phyloP scores from a whole-genome alignment of 1,140 invertebrate species.

The Tribolium castaneum region DNA sequence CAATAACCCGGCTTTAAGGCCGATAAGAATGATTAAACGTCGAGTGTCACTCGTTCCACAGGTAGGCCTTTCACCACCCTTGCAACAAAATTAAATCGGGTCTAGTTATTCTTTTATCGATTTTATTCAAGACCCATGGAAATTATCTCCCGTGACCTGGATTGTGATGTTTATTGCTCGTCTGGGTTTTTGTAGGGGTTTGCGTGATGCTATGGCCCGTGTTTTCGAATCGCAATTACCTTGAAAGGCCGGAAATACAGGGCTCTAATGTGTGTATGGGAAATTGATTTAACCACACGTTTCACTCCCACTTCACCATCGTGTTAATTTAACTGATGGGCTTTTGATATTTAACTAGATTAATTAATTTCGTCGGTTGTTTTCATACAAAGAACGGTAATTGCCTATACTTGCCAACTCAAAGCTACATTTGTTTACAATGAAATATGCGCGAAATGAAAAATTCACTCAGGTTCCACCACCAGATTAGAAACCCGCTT shows the following conservation, averaged over 20 bases:
- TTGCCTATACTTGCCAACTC: conserved; percentile 14
- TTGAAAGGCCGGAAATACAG: conserved; percentile 29
- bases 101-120: background rate
- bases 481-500: no score
- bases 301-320: conserved; percentile 15
- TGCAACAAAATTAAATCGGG: background rate
- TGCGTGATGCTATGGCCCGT: background rate
- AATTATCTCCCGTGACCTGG: conserved; percentile 7
- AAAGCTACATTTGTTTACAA: conserved; percentile 13
- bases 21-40: conserved; percentile 33
- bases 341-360: conserved; percentile 35
- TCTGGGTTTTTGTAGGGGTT: conserved; percentile 9
- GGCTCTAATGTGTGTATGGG: conserved; percentile 27
- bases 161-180: conserved; percentile 18
- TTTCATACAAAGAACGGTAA: conserved; percentile 5
- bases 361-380: conserved; percentile 23
- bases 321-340: conserved; percentile 35
- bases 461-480: background rate
- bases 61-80: background rate
- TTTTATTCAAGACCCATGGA: background rate
- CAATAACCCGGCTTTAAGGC: background rate
- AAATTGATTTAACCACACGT: conserved; percentile 33
- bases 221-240: conserved; percentile 33
- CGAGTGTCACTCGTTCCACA: conserved; percentile 6
- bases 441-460: conserved; percentile 22